A percentile compares a stretch with the other conserved stretches of the same genome.
Conservation (phyloP, 1,140 invertebrate genomes). For the Branchinecta lynchi region DNA sequence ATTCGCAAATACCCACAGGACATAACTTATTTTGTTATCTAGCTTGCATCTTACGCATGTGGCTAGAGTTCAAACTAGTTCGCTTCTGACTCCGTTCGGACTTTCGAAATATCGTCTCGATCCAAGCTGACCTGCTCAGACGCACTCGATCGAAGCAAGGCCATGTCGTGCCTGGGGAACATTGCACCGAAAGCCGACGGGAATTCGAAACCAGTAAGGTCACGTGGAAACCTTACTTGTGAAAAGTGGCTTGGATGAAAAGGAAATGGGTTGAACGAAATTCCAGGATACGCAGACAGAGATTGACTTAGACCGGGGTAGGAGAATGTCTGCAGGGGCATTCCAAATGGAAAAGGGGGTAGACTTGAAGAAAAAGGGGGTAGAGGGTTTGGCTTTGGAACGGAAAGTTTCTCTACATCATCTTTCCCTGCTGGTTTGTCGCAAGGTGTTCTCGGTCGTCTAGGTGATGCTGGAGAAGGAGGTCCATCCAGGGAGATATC, state of each 20-base stretch:
- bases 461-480: not conserved
- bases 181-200: not conserved
- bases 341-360: not conserved
- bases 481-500: slow-evolving; percentile 5
- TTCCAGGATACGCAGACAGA: not conserved
- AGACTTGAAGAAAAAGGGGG: not conserved
- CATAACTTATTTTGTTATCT: too few species aligned
- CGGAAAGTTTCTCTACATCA: not conserved
- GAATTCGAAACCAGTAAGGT: not conserved
- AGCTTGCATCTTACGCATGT: too few species aligned
- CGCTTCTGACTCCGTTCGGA: too few species aligned
- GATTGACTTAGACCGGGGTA: not conserved
- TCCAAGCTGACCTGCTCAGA: too few species aligned
- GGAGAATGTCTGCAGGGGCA: not conserved
- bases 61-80: too few species aligned
- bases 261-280: not conserved
- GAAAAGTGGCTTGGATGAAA: slow-evolving; percentile 1
- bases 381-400: not conserved
- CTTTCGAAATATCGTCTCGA: too few species aligned
- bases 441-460: not conserved
- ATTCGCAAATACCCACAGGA: too few species aligned
- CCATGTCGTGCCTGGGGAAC: not conserved
- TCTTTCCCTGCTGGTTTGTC: not conserved
- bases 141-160: too few species aligned
- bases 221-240: not conserved